Evolutionary conservation across 1,140 invertebrate species (phyloP), one percentile per base, ranked within the genome.

Genomic region (Drepana arcuata): DNA sequence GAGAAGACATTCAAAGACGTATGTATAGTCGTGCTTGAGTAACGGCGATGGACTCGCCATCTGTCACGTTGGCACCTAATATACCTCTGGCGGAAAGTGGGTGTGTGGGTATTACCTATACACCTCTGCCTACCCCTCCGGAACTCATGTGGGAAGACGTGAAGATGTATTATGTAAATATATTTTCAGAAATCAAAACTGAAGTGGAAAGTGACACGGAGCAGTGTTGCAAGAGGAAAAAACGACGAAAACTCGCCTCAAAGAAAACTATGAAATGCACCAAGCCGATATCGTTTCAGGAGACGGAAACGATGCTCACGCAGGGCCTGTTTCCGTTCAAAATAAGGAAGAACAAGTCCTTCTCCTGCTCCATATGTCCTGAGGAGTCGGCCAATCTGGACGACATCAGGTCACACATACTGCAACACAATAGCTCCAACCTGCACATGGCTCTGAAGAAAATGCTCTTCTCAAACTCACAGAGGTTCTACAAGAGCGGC

Each of bases 251-350:
- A 21, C 4, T 21, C 9, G 18, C 18, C 6, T 26, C 4, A 26
- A 36, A 59, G 53, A 59, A 45, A 41, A 44, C 34, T 2, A 26
- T 49, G 7, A 26, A 26, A 26, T 21, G 9, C 18, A 42, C 64
- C 10, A 39, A 47, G 32, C 54, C 0, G 58, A 73, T 7, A 27
- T 63, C 0, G n/a, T n/a, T n/a, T n/a, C 24, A 30, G 34, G 75
- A 75, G n/a, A 67, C 64, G 0, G 56, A 71, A 9, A 36, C 42
- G 0, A 60, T 80, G 61, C 14, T 80, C 1, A 13, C 52, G 23
- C 34, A 36, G 0, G 77, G 77, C 0, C 41, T 81, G 0, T 81
- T 81, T 28, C 77, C 77, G 0, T 81, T 81, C 40, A 81, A 77
- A 48, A 70, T 81, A 3, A 41, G 51, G 2, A 78, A 70, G 34